Conservation (phyloP, 2,797 vertebrate species). For the Amphiprion clarkii region DNA sequence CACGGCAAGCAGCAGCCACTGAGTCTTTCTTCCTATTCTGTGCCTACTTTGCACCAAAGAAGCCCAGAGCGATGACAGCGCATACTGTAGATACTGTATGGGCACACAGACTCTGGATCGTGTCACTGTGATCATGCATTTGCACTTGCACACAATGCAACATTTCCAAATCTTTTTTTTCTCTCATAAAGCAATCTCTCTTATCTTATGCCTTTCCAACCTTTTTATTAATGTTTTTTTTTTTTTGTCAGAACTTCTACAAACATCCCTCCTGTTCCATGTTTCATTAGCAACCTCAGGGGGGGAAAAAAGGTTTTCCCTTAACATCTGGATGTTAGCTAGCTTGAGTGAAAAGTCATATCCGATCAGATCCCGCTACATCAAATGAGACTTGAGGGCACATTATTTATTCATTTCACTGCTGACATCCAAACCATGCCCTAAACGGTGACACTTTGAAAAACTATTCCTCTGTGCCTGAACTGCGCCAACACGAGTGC, state of each 20-base stretch:
- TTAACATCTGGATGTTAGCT: constrained; percentile 75
- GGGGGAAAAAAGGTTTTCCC: constrained; percentile 25
- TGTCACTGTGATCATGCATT: constrained; percentile 9
- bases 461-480: constrained; percentile 77
- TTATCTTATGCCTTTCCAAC: constrained; percentile 21
- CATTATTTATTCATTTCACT: constrained; percentile 83
- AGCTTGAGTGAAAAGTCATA: constrained; percentile 69
- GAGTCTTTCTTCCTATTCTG: constrained; percentile 53
- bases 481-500: constrained; percentile 57
- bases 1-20: constrained; percentile 46
- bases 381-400: constrained; percentile 79
- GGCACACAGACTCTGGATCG: constrained; percentile 12
- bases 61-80: constrained; percentile 47
- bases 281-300: constrained; percentile 61
- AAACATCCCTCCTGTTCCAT: constrained; percentile 51
- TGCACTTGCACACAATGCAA: constrained; percentile 6
- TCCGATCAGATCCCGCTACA: constrained; percentile 74
- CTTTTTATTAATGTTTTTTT: constrained; percentile 8
- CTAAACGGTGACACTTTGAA: constrained; percentile 80
- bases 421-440: constrained; percentile 80
- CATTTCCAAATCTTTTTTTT: constrained; percentile 40
- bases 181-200: constrained; percentile 13
- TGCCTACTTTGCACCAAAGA: constrained; percentile 56
- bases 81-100: constrained; percentile 42
- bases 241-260: constrained; percentile 18